These are phyloP conservation scores for Seira musarum DNA, from an alignment of 2,888 invertebrate genomes.

Conservation along the genomic window DNA sequence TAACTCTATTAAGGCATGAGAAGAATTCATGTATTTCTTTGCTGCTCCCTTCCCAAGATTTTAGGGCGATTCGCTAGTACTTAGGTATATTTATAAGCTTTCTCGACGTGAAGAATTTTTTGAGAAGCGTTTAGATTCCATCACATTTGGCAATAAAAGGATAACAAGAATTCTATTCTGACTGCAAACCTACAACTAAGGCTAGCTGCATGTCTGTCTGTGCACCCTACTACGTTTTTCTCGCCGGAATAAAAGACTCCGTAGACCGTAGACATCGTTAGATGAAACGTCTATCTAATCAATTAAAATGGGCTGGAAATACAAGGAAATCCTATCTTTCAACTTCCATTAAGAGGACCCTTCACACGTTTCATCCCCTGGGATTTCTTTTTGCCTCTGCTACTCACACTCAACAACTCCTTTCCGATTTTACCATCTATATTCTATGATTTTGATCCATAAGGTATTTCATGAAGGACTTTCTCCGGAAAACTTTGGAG, in stretches of 20 bases:
- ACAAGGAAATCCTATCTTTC: conserved; percentile 70
- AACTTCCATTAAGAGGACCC: conserved; percentile 70
- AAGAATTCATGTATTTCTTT: not conserved
- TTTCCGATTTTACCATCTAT: not conserved
- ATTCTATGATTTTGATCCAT: not conserved
- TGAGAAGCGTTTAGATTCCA: too few species aligned
- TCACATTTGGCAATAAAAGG: too few species aligned
- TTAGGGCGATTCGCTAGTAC: too few species aligned
- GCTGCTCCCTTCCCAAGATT: too few species aligned
- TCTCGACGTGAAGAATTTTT: too few species aligned
- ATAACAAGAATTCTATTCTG: too few species aligned
- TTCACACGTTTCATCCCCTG: conserved; percentile 68
- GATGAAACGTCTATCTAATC: conserved; percentile 70
- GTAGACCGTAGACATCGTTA: conserved; percentile 27
- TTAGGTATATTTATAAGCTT: too few species aligned
- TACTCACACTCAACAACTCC: conserved; percentile 33
- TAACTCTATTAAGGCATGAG: not conserved
- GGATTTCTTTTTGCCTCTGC: conserved; percentile 50
- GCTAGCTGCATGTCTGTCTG: too few species aligned
- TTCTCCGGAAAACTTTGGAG: too few species aligned
- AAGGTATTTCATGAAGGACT: not conserved
- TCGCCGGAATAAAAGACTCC: too few species aligned
- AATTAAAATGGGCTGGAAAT: conserved; percentile 70
- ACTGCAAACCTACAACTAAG: too few species aligned
- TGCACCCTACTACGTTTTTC: too few species aligned